Conservation (phyloP, 2,888 invertebrate species). For the Meta bourneti region DNA sequence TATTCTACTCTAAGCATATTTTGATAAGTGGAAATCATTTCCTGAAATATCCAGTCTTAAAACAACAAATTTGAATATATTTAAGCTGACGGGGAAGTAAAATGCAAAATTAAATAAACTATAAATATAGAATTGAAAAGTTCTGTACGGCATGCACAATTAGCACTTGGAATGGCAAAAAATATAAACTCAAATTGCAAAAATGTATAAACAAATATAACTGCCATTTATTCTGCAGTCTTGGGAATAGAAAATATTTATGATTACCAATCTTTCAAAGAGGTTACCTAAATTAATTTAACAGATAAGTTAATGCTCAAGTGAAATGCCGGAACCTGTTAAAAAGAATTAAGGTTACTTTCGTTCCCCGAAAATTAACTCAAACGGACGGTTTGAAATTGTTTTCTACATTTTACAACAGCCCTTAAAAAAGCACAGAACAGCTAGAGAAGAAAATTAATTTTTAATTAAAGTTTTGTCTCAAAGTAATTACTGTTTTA, state of each 20-base stretch:
- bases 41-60: too few relatives aligned
- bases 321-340: background rate
- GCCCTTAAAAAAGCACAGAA: background rate
- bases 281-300: background rate
- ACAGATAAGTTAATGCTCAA: background rate
- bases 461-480: constrained; percentile 1
- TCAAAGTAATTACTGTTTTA: background rate
- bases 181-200: too few relatives aligned
- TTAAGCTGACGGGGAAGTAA: too few relatives aligned
- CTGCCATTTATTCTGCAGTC: too few relatives aligned
- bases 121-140: too few relatives aligned
- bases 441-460: background rate
- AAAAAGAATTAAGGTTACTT: background rate
- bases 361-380: background rate
- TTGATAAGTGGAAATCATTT: too few relatives aligned
- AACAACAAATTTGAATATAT: too few relatives aligned
- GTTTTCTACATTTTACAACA: background rate
- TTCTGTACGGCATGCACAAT: too few relatives aligned
- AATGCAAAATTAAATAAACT: too few relatives aligned
- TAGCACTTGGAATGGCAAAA: too few relatives aligned
- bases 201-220: too few relatives aligned
- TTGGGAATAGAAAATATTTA: background rate
- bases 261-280: background rate
- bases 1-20: too few relatives aligned
- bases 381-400: background rate